Percentiles rank a stretch among this genome's conserved stretches.
These are phyloP conservation scores for Dromaius novaehollandiae DNA, from an alignment of 2,113 vertebrate species.

Conservation along the genomic window DNA sequence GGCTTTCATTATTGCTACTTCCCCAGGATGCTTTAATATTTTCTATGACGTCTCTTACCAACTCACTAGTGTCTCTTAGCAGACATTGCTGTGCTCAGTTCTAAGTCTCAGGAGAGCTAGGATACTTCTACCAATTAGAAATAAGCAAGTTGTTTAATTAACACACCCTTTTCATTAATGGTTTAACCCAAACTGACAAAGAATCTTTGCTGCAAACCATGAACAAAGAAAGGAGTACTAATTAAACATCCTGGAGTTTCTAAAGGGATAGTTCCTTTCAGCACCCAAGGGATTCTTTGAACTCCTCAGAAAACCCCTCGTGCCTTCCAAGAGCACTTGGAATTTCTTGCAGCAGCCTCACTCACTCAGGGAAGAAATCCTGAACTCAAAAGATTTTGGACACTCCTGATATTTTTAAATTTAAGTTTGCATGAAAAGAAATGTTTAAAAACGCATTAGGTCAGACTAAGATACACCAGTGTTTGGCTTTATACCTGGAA, in stretches of 20 bases:
- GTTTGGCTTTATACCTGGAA: neutral
- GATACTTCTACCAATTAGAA: conserved; percentile 70
- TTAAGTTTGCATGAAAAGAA: neutral
- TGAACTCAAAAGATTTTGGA: neutral
- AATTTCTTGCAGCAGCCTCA: neutral
- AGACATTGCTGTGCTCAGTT: conserved; percentile 48
- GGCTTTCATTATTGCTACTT: neutral
- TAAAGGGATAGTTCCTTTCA: conserved; percentile 44
- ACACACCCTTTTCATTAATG: conserved; percentile 50
- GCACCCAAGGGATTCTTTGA: neutral
- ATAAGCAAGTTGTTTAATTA: conserved; percentile 70
- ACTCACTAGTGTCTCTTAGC: conserved; percentile 36
- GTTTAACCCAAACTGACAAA: conserved; percentile 41
- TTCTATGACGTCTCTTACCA: conserved; percentile 62
- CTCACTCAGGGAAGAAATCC: neutral
- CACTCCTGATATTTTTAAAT: neutral
- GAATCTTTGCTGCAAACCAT: neutral
- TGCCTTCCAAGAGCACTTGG: neutral
- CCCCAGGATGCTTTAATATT: conserved; percentile 19
- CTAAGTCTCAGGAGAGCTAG: conserved; percentile 48
- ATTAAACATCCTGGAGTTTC: conserved; percentile 61
- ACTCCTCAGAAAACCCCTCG: neutral
- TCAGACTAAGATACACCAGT: neutral
- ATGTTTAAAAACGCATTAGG: neutral
- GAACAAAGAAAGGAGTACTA: conserved; percentile 48